These are phyloP conservation scores for Mnemiopsis leidyi DNA, from an alignment of 37 sponge, comb jelly and placozoan species.

Conservation along the genomic window DNA sequence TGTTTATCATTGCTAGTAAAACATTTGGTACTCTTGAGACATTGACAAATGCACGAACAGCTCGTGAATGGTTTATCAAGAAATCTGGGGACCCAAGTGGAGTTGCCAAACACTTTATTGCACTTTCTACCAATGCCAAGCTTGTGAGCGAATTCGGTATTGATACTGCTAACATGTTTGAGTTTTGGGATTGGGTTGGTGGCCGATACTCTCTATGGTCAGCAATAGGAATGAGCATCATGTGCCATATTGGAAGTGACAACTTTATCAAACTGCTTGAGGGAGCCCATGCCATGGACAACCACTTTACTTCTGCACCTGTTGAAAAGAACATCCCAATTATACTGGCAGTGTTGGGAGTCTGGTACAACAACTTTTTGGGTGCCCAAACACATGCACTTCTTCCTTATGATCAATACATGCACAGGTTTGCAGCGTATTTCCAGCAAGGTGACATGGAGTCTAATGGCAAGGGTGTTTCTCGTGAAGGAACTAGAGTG, in stretches of 20 bases:
- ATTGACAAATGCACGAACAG: conserved; percentile 96
- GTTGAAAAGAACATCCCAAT: conserved; percentile 95
- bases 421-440: conserved; percentile 98
- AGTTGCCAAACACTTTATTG: conserved; percentile 95
- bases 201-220: conserved; percentile 99
- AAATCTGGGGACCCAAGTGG: conserved; percentile 79
- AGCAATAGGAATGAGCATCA: conserved; percentile 95
- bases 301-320: conserved; percentile 88
- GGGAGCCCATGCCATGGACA: conserved; percentile 96
- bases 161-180: conserved; percentile 93
- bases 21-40: conserved; percentile 99
- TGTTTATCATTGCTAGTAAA: conserved; percentile 97
- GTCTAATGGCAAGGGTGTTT: conserved; percentile 93
- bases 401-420: conserved; percentile 96
- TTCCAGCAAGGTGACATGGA: conserved; percentile 99
- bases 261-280: conserved; percentile 90
- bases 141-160: conserved; percentile 96
- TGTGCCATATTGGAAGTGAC: conserved; percentile 86
- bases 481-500: conserved; percentile 73
- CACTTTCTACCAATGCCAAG: conserved; percentile 93
- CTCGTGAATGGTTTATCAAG: conserved; percentile 83
- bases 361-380: conserved; percentile 99
- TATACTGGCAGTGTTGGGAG: conserved; percentile 89
- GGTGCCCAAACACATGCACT: conserved; percentile 95
- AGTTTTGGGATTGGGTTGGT: conserved; percentile 99